Evolutionary conservation across 2,888 invertebrate genomes (phyloP), one percentile per base, ranked within the genome.

Genomic region (Cheilosia variabilis): DNA sequence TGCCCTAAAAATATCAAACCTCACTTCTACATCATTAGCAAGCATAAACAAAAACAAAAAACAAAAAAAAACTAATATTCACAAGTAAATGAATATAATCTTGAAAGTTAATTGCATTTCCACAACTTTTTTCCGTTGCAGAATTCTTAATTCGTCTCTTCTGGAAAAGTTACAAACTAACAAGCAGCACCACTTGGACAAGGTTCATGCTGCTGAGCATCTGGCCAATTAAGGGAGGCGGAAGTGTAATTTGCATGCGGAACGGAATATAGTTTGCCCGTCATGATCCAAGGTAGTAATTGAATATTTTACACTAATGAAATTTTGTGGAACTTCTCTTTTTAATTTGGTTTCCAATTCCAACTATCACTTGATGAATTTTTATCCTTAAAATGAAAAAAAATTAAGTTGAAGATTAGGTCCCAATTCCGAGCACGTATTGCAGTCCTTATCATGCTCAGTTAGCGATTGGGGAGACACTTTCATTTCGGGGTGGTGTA

Each of bases 191-290:
- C 47, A 45, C 22, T 55, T 15, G 53, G 27, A 72, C 27, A 22
- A 55, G 62, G 47, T 58, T 27, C 6, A 31, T 31, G 53, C 43
- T 57, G 5, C 71, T 65, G 65, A 55, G 65, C 75, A 80, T 76
- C 80, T 43, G 41, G 34, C 72, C 63, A 86, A 76, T 86, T 86
- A 86, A 72, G 86, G 68, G 52, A 76, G 47, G 41, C 76, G 86
- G 86, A 86, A 86, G 66, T 76, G 86, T 41, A 86, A 86, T 86
- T 86, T 86, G 86, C 77, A 86, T 86, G 76, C 50, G 62, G 52
- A 72, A 66, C 57, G 65, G 66, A 76, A 68, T 81, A 53, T 58
- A 71, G 31, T 62, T 80, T 55, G 24, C 68, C 63, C 68, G 50
- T 15, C 80, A 75, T 83, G 83, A 83, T 73, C 79, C 66, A 71